These are phyloP conservation scores for Centruroides sculpturatus DNA, from an alignment of 1,140 invertebrate species.

Conservation along the genomic window DNA sequence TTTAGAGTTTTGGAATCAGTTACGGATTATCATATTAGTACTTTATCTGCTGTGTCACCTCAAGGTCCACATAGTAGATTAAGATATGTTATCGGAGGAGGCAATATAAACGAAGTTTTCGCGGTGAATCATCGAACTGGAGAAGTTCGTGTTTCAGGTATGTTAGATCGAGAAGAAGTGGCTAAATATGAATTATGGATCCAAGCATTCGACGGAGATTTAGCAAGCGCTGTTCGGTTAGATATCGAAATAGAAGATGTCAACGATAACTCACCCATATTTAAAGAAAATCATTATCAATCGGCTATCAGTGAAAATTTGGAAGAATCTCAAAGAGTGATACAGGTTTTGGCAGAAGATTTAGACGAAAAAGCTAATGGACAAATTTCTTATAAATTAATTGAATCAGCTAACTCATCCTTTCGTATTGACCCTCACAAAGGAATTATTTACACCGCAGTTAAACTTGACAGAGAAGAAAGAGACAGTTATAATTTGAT, in stretches of 20 bases:
- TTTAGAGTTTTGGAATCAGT: too few species aligned
- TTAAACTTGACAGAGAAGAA: constrained; percentile 71
- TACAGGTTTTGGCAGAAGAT: constrained; percentile 61
- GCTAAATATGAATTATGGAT: constrained; percentile 51
- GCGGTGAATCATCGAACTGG: constrained; percentile 66
- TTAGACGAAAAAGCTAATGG: constrained; percentile 63
- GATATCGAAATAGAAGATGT: constrained; percentile 66
- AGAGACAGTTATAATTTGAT: constrained; percentile 60
- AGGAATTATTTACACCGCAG: constrained; percentile 68
- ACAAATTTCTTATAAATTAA: constrained; percentile 56
- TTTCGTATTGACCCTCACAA: constrained; percentile 76
- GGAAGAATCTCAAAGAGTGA: constrained; percentile 61
- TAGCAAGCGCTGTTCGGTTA: constrained; percentile 58
- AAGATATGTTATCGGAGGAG: constrained; percentile 50
- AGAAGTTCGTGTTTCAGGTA: constrained; percentile 67
- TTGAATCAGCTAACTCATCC: constrained; percentile 49
- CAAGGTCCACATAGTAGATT: too few species aligned
- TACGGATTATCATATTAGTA: too few species aligned
- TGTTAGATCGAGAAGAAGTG: constrained; percentile 65
- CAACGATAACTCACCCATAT: constrained; percentile 82
- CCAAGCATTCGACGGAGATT: constrained; percentile 67
- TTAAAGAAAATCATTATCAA: constrained; percentile 64
- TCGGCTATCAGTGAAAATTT: constrained; percentile 53
- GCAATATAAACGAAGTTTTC: constrained; percentile 70
- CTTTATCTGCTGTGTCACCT: too few species aligned